These are phyloP conservation scores for Mylabris phalerata DNA, from an alignment of 1,140 invertebrate species.

Conservation along the genomic window DNA sequence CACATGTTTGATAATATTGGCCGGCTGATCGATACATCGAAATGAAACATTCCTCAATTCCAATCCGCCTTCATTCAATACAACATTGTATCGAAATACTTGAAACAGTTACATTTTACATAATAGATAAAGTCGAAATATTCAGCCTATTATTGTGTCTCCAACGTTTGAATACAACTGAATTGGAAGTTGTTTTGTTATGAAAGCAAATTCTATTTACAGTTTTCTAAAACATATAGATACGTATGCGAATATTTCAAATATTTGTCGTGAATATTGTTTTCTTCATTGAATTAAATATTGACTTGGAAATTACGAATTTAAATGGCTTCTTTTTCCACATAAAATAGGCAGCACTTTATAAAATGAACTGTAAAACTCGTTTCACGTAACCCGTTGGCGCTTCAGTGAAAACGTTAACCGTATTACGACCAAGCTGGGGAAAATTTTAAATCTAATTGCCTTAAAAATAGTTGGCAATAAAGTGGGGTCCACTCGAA, in stretches of 20 bases:
- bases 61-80: not conserved
- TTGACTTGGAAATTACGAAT: slow-evolving; percentile 15
- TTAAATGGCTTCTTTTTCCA: not conserved
- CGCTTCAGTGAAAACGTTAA: slow-evolving; percentile 1
- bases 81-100: slow-evolving; percentile 3
- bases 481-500: slow-evolving; percentile 1
- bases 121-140: no score
- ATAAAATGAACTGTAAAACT: slow-evolving; percentile 9
- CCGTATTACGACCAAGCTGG: slow-evolving; percentile 8
- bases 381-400: slow-evolving; percentile 13
- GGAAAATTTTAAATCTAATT: slow-evolving; percentile 12
- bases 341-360: slow-evolving; percentile 7
- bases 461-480: slow-evolving; percentile 8
- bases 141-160: no score
- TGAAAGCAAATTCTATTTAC: no score
- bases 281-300: slow-evolving; percentile 12
- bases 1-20: slow-evolving; percentile 11
- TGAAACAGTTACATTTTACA: not conserved
- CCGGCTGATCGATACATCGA: slow-evolving; percentile 7
- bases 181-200: no score
- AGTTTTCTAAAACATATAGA: no score
- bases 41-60: slow-evolving; percentile 12
- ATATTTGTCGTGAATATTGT: slow-evolving; percentile 7
- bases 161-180: no score
- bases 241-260: not conserved